phyloP scores from a whole-genome alignment of 2,113 vertebrate genomes.

The Vireo altiloquus region DNA sequence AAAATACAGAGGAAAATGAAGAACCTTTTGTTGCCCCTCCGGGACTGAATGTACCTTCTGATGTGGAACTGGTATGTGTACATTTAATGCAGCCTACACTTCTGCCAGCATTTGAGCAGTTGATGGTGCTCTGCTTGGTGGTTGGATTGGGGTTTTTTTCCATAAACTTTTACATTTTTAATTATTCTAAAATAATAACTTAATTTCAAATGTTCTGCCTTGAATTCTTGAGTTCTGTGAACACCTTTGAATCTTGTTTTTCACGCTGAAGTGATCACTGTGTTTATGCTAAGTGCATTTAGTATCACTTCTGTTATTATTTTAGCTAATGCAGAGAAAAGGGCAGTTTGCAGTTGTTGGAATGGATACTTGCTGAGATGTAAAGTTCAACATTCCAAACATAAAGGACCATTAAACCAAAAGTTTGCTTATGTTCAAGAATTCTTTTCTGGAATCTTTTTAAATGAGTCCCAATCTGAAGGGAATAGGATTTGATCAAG shows the following conservation, averaged over 20 bases:
- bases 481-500: background rate
- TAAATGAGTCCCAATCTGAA: background rate
- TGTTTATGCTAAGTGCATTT: background rate
- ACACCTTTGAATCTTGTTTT: background rate
- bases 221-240: background rate
- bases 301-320: background rate
- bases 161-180: background rate
- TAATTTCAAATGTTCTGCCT: background rate
- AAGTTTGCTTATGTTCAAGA: background rate
- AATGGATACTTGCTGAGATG: background rate
- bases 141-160: background rate
- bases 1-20: slow-evolving; percentile 85
- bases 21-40: slow-evolving; percentile 92
- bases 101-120: background rate
- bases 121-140: background rate
- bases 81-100: background rate
- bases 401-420: background rate
- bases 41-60: slow-evolving; percentile 87
- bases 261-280: background rate
- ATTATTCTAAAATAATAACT: background rate
- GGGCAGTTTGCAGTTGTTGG: background rate
- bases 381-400: background rate
- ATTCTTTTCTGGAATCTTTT: background rate
- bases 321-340: background rate
- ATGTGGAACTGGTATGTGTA: slow-evolving; percentile 91